A percentile compares a stretch with the other conserved stretches of the same genome.
Conservation (phyloP, 2,888 invertebrate species). For the Zhengitettix transpicula region DNA sequence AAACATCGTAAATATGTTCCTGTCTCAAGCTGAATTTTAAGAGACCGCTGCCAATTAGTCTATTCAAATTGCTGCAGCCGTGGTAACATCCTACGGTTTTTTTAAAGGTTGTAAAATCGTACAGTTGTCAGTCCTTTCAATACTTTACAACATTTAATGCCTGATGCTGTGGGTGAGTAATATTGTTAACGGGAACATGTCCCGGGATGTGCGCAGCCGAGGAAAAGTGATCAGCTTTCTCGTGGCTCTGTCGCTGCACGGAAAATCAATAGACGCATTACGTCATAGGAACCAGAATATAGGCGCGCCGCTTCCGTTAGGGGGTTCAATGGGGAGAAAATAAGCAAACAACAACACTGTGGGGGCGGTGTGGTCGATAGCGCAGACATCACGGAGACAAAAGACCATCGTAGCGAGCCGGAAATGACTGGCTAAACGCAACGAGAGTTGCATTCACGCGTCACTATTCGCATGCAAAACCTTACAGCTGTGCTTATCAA, state of each 20-base stretch:
- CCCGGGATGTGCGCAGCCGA: neutral
- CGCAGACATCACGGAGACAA: neutral
- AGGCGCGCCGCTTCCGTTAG: slow-evolving; percentile 9
- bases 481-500: too few species aligned
- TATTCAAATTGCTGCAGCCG: too few species aligned
- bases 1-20: too few species aligned
- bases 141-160: too few species aligned
- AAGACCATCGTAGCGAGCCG: slow-evolving; percentile 1
- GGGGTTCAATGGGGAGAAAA: slow-evolving; percentile 11
- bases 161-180: too few species aligned
- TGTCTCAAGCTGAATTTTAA: too few species aligned
- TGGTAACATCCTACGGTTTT: neutral
- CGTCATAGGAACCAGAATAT: slow-evolving; percentile 5
- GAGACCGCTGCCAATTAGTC: too few species aligned
- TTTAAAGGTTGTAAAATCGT: neutral
- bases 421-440: slow-evolving; percentile 14
- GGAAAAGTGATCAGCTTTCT: neutral
- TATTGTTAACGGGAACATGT: neutral
- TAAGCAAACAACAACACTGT: slow-evolving; percentile 11
- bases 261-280: slow-evolving; percentile 11
- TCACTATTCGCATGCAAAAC: too few species aligned
- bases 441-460: slow-evolving; percentile 9
- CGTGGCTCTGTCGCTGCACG: neutral
- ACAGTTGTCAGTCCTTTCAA: too few species aligned
- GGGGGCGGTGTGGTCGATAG: neutral